These are phyloP conservation scores for Oxygymnocypris stewartii DNA, from an alignment of 2,113 vertebrate species.

Conservation along the genomic window DNA sequence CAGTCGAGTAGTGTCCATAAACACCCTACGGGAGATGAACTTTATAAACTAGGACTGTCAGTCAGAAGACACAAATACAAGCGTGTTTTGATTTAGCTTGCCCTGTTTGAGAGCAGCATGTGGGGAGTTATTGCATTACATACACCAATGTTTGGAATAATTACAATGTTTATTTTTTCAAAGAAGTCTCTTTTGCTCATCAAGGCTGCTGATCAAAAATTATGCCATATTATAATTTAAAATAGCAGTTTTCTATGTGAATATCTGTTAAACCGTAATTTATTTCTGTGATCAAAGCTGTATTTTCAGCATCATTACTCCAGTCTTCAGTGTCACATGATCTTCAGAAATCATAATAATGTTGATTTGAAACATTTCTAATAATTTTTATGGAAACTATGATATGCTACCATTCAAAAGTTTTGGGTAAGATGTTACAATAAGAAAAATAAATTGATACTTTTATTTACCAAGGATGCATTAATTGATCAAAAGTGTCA, in stretches of 20 bases:
- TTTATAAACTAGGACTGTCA: neutral
- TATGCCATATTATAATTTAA: neutral
- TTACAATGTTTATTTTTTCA: neutral
- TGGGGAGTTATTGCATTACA: neutral
- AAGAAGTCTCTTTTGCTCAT: neutral
- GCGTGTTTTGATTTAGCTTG: neutral
- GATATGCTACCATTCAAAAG: too few species aligned
- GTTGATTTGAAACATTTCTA: neutral
- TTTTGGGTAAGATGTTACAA: too few species aligned
- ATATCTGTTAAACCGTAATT: neutral
- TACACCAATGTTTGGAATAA: neutral
- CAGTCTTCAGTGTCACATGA: neutral
- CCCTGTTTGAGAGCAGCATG: neutral
- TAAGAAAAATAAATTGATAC: too few species aligned
- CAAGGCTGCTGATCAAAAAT: neutral
- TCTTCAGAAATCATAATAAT: neutral
- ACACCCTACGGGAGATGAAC: slow-evolving; percentile 14
- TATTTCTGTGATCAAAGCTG: neutral
- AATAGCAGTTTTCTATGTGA: neutral
- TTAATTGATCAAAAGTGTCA: too few species aligned
- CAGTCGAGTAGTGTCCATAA: slow-evolving; percentile 8
- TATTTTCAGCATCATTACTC: neutral
- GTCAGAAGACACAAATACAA: neutral
- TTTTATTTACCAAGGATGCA: too few species aligned
- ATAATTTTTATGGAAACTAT: too few species aligned